Conservation (phyloP, 2,113 vertebrate species). For the Hyaena hyaena region DNA sequence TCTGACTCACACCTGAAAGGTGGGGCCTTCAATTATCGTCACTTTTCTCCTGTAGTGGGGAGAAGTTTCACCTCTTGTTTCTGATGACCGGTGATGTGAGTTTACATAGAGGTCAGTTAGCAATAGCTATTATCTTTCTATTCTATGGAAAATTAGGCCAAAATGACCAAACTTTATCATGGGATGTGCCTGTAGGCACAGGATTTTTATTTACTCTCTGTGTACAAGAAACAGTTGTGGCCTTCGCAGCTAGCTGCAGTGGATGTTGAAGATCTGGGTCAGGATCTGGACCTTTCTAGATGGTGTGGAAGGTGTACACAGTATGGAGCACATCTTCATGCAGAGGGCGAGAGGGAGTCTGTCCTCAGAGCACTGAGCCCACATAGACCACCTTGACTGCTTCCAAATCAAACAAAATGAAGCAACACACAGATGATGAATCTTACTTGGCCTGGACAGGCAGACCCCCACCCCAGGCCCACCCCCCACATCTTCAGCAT, state of each 20-base stretch:
- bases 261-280: background rate
- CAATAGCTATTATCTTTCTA: background rate
- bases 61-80: background rate
- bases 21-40: background rate
- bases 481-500: too few relatives aligned
- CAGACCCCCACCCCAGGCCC: too few relatives aligned
- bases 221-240: background rate
- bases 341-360: background rate
- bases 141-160: background rate
- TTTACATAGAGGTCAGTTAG: background rate
- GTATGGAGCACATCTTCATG: too few relatives aligned
- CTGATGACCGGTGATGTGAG: too few relatives aligned
- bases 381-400: rapidly evolving
- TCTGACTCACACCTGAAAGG: background rate
- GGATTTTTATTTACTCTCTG: background rate
- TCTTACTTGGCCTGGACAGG: too few relatives aligned
- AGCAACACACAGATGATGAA: background rate
- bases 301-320: background rate
- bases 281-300: too few relatives aligned
- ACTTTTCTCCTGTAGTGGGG: background rate
- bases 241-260: background rate
- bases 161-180: background rate
- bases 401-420: background rate
- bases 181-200: background rate
- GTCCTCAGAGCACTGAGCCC: background rate